phyloP scores from a whole-genome alignment of 2,797 vertebrate genomes.

The Champsocephalus esox region DNA sequence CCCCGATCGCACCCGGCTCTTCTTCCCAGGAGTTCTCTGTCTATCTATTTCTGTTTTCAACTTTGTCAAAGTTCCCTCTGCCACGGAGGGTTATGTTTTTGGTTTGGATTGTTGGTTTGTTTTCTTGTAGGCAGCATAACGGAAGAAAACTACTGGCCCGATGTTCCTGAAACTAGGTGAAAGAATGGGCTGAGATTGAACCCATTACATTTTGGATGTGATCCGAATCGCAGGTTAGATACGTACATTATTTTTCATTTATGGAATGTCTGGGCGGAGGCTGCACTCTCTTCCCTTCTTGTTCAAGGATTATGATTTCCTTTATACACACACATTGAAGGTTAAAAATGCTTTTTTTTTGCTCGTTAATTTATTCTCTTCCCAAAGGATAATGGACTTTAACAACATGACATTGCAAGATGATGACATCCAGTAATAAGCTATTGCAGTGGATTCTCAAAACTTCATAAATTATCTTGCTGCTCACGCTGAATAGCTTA shows the following conservation, averaged over 20 bases:
- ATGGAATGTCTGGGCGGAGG: no score
- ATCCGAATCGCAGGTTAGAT: no score
- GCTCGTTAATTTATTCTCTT: conserved; percentile 18
- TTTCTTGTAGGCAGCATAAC: no score
- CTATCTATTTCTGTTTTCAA: conserved; percentile 2
- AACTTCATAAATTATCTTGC: conserved; percentile 52
- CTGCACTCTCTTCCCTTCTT: no score
- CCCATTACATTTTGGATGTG: no score
- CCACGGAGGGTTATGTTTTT: no score
- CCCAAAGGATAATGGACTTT: conserved; percentile 45
- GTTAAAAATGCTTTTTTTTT: conserved; percentile 1
- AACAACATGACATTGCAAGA: conserved; percentile 55
- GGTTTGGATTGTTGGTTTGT: no score
- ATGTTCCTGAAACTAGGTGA: no score
- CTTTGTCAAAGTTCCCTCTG: not conserved
- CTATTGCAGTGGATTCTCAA: conserved; percentile 35
- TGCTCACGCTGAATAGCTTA: conserved; percentile 44
- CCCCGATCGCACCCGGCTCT: not conserved
- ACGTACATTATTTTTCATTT: no score
- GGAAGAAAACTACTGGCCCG: no score
- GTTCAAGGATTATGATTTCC: conserved; percentile 23
- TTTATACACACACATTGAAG: conserved; percentile 32
- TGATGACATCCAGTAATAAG: conserved; percentile 65
- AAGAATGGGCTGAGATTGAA: no score
- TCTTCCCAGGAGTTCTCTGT: not conserved